These are phyloP conservation scores for Enteromius radiatus DNA, from an alignment of 2,797 vertebrate species.

Conservation along the genomic window DNA sequence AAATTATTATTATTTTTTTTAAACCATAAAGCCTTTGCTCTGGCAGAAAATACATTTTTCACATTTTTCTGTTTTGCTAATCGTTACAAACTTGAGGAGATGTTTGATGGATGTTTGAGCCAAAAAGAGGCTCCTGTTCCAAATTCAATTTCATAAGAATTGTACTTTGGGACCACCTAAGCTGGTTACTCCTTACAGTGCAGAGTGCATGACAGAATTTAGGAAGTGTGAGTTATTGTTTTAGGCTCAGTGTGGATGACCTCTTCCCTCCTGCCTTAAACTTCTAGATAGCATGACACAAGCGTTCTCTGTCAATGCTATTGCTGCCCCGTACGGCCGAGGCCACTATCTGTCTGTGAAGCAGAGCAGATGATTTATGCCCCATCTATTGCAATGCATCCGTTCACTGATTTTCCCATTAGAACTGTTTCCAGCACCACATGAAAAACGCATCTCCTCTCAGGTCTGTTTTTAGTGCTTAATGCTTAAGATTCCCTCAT, in stretches of 20 bases:
- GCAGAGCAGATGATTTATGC: conserved; percentile 57
- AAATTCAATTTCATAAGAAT: neutral
- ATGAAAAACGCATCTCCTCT: conserved; percentile 50
- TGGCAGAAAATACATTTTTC: neutral
- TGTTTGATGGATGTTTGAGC: neutral
- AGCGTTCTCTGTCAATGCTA: conserved; percentile 12
- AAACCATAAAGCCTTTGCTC: neutral
- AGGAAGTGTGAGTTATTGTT: conserved; percentile 2
- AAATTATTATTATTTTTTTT: neutral
- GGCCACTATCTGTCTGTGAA: conserved; percentile 50
- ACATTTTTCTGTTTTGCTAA: neutral
- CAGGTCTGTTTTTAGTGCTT: conserved; percentile 32
- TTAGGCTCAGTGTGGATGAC: conserved; percentile 34
- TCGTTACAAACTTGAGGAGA: neutral
- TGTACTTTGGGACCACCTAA: neutral
- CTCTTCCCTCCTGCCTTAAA: conserved; percentile 32
- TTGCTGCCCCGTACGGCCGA: conserved; percentile 38
- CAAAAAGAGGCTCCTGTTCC: neutral
- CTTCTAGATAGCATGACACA: conserved; percentile 7
- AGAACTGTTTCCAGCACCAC: conserved; percentile 54
- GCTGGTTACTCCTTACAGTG: neutral
- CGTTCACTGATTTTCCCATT: conserved; percentile 57
- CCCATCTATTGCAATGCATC: conserved; percentile 51
- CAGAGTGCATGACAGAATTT: neutral
- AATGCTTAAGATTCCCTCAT: conserved; percentile 36